Percentiles rank a stretch among this genome's conserved stretches.
Conservation (phyloP, 2,113 vertebrate genomes). For the Solenodon paradoxus region DNA sequence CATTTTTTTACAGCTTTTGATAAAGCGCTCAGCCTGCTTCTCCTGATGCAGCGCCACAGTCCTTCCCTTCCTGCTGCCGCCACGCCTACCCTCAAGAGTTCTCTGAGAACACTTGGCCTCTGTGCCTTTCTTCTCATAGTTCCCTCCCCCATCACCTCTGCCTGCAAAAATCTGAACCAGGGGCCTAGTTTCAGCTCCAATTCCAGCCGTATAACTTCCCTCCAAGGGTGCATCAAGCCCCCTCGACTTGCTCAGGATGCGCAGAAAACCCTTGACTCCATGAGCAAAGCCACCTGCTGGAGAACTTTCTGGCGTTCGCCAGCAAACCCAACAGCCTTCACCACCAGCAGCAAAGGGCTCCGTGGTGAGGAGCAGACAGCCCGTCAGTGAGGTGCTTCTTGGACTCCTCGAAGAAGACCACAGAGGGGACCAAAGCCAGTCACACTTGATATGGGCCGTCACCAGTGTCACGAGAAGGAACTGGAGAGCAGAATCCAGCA, state of each 20-base stretch:
- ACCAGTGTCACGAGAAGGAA: background rate
- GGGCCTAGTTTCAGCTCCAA: background rate
- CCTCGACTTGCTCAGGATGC: background rate
- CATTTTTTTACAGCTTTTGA: background rate
- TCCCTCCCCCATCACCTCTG: background rate
- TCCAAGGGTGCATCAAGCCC: background rate
- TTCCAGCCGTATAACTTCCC: background rate
- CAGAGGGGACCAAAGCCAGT: background rate
- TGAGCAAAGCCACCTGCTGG: background rate
- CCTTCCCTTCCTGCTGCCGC: background rate
- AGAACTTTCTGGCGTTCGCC: background rate
- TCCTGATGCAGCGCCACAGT: background rate
- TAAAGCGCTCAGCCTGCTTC: background rate
- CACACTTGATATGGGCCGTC: fast-evolving
- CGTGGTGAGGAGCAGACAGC: background rate
- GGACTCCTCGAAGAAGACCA: background rate
- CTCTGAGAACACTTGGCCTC: background rate
- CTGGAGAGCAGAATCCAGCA: background rate
- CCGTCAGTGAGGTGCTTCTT: background rate
- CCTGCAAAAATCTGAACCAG: background rate
- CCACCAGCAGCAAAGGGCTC: background rate
- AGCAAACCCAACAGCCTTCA: background rate
- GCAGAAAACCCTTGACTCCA: background rate
- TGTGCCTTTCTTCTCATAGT: background rate
- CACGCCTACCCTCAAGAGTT: background rate